These are phyloP conservation scores for Perca fluviatilis DNA, from an alignment of 2,113 vertebrate species.

Conservation along the genomic window DNA sequence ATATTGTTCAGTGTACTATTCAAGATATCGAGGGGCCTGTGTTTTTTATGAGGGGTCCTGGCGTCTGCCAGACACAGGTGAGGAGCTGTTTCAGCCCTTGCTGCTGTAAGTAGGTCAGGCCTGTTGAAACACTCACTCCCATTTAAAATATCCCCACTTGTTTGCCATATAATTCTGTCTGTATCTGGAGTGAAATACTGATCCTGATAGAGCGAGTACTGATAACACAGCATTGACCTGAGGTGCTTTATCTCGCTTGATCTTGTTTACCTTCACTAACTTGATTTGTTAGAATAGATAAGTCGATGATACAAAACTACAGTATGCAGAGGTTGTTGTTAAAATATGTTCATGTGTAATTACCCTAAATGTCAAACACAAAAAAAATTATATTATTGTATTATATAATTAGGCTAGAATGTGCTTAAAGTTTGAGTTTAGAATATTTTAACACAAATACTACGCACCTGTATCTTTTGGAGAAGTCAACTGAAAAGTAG, in stretches of 20 bases:
- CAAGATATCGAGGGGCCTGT: slow-evolving; percentile 39
- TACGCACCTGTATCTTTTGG: not conserved
- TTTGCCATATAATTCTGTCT: slow-evolving; percentile 59
- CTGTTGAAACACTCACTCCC: slow-evolving; percentile 72
- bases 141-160: slow-evolving; percentile 69
- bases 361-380: not conserved
- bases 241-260: slow-evolving; percentile 26
- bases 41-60: slow-evolving; percentile 59
- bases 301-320: not conserved
- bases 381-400: not conserved
- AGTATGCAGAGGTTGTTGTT: not conserved
- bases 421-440: not conserved
- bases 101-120: slow-evolving; percentile 79
- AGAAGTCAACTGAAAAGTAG: not conserved
- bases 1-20: slow-evolving; percentile 39
- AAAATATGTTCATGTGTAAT: not conserved
- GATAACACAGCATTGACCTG: slow-evolving; percentile 45
- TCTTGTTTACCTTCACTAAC: slow-evolving; percentile 56
- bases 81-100: slow-evolving; percentile 61
- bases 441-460: not conserved
- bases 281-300: slow-evolving; percentile 25
- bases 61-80: slow-evolving; percentile 70
- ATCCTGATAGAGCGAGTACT: slow-evolving; percentile 44
- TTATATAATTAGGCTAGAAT: not conserved
- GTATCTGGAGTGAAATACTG: slow-evolving; percentile 59